Percentiles rank a stretch among this genome's conserved stretches.
Conservation (phyloP, 2,797 vertebrate species). For the Muscicapa comitata region DNA sequence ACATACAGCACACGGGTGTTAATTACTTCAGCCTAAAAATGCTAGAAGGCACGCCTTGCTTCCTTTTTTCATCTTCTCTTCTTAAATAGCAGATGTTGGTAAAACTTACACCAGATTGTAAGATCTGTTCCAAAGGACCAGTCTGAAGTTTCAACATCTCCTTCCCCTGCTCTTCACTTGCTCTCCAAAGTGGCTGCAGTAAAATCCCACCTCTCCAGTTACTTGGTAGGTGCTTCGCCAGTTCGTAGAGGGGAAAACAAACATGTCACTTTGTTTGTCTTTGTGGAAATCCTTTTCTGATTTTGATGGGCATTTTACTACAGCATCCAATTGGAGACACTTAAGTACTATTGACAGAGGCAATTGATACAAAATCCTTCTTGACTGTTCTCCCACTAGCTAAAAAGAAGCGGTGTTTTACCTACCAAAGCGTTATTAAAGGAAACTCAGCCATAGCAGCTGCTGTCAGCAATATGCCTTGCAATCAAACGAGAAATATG, state of each 20-base stretch:
- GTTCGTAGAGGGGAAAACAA: background rate
- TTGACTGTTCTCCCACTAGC: background rate
- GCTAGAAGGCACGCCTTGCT: background rate
- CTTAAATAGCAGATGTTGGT: background rate
- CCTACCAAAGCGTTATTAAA: background rate
- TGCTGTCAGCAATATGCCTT: constrained; percentile 27
- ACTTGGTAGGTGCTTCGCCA: background rate
- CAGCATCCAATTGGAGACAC: background rate
- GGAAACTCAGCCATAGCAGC: constrained; percentile 10
- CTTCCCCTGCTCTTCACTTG: background rate
- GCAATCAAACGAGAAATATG: constrained; percentile 36
- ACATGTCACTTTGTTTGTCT: background rate
- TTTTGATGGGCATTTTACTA: background rate
- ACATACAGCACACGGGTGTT: background rate
- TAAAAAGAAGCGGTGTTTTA: background rate
- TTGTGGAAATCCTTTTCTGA: background rate
- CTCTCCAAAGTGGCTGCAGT: background rate
- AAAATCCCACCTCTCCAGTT: background rate
- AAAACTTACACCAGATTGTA: constrained; percentile 19
- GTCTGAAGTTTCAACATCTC: background rate
- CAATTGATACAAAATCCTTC: background rate
- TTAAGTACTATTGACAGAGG: background rate
- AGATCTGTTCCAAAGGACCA: background rate
- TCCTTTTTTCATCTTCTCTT: background rate
- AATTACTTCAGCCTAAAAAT: constrained; percentile 2